Evolutionary conservation across 1,140 invertebrate genomes (phyloP), one percentile per base, ranked within the genome.

Genomic region (Euwallacea similis): DNA sequence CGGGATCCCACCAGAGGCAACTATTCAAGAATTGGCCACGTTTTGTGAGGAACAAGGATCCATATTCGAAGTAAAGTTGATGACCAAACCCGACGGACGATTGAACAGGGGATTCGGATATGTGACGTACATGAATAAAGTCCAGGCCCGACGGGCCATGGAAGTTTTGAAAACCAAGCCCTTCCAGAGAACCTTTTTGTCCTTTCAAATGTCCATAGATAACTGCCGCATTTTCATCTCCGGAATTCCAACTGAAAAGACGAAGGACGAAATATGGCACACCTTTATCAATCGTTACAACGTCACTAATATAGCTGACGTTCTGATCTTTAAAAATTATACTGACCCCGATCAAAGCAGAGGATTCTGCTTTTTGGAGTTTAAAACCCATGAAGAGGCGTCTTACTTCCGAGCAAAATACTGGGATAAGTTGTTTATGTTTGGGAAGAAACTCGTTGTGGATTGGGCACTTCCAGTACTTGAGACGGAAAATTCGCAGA

Each of bases 291-390:
- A 89, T 76, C 11, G 11, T 41, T 81, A 90, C 0, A 88, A 93
- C 2, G 66, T 76, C 0, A 71, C 71, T 3, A 77, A 76, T 15
- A 78, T 93, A 15, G 83, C 84, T 0, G 85, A 92, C 73, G 87
- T 95, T 3, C 94, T 94, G 68, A 80, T 93, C n/a, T 94, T 94
- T 79, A 88, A 88, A 6, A 72, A 56, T 46, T 72, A 66, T 42
- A 9, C 11, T 4, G 56, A 67, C 33, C 47, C 58, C 4, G 41
- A 13, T 7, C 10, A 56, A 21, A 62, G 54, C 50, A 82, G 93
- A 16, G 93, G 93, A 0, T 95, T 93, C 80, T 91, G 92, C 9
- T 95, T 96, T 79, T 90, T 95, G n/a, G 93, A 95, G 79, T 96
- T 95, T 76, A 86, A 87, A 55, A 88, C 85, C 74, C 94, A 96